Evolutionary conservation across 2,113 vertebrate genomes (phyloP).

Genomic region (Peromyscus leucopus): DNA sequence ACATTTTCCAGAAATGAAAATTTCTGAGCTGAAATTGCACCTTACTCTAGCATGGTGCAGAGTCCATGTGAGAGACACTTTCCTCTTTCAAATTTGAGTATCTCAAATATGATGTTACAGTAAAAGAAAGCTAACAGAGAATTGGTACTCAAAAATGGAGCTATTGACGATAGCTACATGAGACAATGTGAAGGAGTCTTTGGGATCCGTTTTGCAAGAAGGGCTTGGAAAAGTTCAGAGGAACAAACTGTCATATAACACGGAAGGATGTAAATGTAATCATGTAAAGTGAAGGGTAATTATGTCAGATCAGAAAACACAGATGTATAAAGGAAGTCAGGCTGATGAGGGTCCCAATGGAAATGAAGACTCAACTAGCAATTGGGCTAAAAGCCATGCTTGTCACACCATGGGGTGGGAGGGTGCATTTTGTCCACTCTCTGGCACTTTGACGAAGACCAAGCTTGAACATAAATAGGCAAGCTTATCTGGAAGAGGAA

Average conservation of each 20-base stretch:
- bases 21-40: not conserved
- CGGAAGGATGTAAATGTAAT: not conserved
- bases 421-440: not conserved
- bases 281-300: not conserved
- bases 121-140: not conserved
- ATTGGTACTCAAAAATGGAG: not conserved
- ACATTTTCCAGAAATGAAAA: not conserved
- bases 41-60: constrained; percentile 2
- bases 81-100: not conserved
- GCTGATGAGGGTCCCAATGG: not conserved
- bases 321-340: not conserved
- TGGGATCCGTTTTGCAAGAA: not conserved
- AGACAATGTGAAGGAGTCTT: not conserved
- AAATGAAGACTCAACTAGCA: not conserved
- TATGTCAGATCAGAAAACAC: not conserved
- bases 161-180: not conserved
- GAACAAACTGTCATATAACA: not conserved
- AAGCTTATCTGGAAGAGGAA: not conserved
- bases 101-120: not conserved
- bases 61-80: not conserved
- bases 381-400: not conserved
- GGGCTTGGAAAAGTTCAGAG: not conserved
- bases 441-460: not conserved
- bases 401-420: accelerated
- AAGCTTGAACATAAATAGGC: not conserved